These are phyloP conservation scores for Zootermopsis nevadensis DNA, from an alignment of 2,888 invertebrate genomes.

Conservation along the genomic window DNA sequence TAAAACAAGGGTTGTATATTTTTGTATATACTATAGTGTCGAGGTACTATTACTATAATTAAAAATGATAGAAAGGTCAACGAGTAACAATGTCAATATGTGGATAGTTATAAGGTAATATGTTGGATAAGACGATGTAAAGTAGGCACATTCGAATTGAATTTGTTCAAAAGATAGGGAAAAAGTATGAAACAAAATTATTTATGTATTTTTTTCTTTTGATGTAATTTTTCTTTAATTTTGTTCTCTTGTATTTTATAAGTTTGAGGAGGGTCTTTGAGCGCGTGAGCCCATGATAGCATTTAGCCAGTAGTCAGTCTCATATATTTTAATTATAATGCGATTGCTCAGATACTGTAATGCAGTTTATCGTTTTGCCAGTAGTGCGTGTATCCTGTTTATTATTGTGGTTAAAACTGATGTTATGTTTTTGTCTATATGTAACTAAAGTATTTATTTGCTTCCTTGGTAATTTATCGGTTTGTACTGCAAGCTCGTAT, in stretches of 20 bases:
- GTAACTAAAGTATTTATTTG: constrained; percentile 13
- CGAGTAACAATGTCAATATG: constrained; percentile 36
- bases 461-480: background rate
- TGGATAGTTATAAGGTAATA: constrained; percentile 14
- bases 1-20: constrained; percentile 51
- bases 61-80: constrained; percentile 36
- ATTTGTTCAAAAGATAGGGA: background rate
- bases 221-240: background rate
- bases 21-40: constrained; percentile 51
- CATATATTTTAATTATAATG: too few relatives aligned
- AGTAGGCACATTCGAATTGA: constrained; percentile 23
- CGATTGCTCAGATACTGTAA: too few relatives aligned
- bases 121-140: constrained; percentile 3
- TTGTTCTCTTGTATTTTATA: background rate
- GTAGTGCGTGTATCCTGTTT: background rate
- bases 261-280: background rate
- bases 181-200: constrained; percentile 13
- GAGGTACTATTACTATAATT: constrained; percentile 44
- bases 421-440: constrained; percentile 2
- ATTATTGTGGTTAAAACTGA: background rate
- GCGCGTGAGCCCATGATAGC: background rate
- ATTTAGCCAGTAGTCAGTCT: background rate
- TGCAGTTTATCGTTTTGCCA: background rate
- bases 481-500: background rate
- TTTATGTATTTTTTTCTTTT: background rate